phyloP scores from a whole-genome alignment of 2,113 vertebrate genomes.

The Gopherus evgoodei region DNA sequence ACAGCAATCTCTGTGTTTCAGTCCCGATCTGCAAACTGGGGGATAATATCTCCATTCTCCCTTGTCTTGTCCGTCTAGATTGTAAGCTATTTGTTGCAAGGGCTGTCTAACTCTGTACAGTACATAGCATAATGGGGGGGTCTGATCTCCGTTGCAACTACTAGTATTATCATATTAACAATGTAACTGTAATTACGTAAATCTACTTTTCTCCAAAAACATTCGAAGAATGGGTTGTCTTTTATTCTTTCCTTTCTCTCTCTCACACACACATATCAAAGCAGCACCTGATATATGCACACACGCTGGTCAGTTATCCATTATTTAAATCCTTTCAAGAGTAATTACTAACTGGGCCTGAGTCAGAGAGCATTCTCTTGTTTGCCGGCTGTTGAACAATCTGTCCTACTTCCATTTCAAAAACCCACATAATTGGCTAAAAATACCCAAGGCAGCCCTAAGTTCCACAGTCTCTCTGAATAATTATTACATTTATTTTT shows the following conservation, averaged over 20 bases:
- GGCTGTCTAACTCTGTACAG: background rate
- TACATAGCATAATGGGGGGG: background rate
- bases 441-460: background rate
- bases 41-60: background rate
- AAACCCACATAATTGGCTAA: conserved; percentile 13
- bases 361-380: background rate
- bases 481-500: background rate
- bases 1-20: background rate
- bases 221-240: background rate
- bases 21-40: background rate
- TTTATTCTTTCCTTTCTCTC: background rate
- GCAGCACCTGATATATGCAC: background rate
- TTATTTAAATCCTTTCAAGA: background rate
- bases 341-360: background rate
- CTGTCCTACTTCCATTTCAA: background rate
- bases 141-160: background rate
- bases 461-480: background rate
- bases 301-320: background rate
- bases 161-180: background rate
- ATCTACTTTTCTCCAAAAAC: background rate
- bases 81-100: background rate
- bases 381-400: background rate
- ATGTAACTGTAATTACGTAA: background rate
- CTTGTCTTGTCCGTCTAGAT: background rate
- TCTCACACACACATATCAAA: background rate